Base-by-base conservation (phyloP, 2,888 invertebrate species). In the Terebella lapidaria region DNA sequence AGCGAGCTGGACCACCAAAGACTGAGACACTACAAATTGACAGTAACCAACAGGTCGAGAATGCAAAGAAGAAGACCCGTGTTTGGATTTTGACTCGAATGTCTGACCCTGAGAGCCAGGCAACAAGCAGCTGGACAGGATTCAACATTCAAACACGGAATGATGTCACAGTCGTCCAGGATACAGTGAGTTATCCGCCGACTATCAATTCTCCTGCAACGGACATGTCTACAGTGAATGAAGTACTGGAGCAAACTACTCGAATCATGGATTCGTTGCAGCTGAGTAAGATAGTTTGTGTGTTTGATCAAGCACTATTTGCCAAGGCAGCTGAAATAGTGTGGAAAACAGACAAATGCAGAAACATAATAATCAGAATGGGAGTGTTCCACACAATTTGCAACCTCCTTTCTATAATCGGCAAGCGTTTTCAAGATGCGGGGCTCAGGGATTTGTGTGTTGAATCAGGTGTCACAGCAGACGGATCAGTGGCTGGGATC, bases 401-500 rank as follows among this genome's bases (percentile, higher is more conserved):
- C 20, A 53, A 22, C 57, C 45, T 67, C 27, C 54, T 71, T 49
- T 47, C 60, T 10, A 64, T 67, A 27, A 58, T 69, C 29, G 61
- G 59, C 10, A 70, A 69, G 53, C 18, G 55, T 45, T 71, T 69
- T 58, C 27, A 55, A 20, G 69, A 68, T 65, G 69, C 64, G 22
- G 67, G 69, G 2, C 53, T 70, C 18, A 22, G 61, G 45, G 64
- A 70, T 58, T 29, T 70, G 2, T 56, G 56, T 54, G 59, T 63
- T 15, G 66, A 70, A 51, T 58, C 66, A 25, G 67, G 67, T n/a
- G 54, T 71, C 25, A 59, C 68, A 35, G 65, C 63, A 35, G 64
- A 71, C 24, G 65, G 63, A 1, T 69, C 65, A 15, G 56, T 68
- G 1, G 22, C 3, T 27, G 56, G 29, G 15, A 65, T 70, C 5